Base-by-base conservation (phyloP, 2,113 vertebrate species). In the Speoplatyrhinus poulsoni region DNA sequence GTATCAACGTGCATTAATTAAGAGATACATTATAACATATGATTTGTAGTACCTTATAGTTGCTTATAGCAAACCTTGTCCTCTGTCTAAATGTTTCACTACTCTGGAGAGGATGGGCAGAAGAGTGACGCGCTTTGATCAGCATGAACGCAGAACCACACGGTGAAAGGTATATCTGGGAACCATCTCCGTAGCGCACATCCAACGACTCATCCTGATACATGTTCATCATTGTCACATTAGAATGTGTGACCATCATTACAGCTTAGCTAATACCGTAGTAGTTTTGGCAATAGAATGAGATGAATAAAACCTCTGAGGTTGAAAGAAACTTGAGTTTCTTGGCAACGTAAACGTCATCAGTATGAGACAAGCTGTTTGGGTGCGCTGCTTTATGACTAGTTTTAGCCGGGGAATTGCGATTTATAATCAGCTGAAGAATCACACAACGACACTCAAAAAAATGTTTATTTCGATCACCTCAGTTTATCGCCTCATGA, bases 121-220 rank as follows among this genome's bases (percentile, higher is more conserved):
- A 72, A 13, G 77, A 2, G 8, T 90, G 75, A 0, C 26, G 54
- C 0, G 83, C 77, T 81, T 90, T 93, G 53, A 92, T 85, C 49
- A 94, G 75, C 46, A 94, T 54, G 73, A 95, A 97, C 16, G 97
- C 95, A 12, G 91, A 91, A 7, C 95, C 95, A 70, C 96, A 98
- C 0, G 96, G 92, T 0, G 95, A 95, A 26, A 98, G 83, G 11
- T 92, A 91, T 52, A 98, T 36, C 59, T 72, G 90, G 12, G 86
- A 85, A 0, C 94, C 93, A 36, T 88, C 91, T 0, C n/a, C 46
- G 73, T 90, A 94, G 0, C 73, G 88, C 19, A 94, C 89, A 62
- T 95, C 93, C 64, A 95, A 91, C 0, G 94, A 93, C 53, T 92
- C 93, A 52, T 97, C 95, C 46, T 85, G 92, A 15, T 92, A 94